phyloP scores from a whole-genome alignment of 2,888 invertebrate species.

The Crocallis elinguaria region DNA sequence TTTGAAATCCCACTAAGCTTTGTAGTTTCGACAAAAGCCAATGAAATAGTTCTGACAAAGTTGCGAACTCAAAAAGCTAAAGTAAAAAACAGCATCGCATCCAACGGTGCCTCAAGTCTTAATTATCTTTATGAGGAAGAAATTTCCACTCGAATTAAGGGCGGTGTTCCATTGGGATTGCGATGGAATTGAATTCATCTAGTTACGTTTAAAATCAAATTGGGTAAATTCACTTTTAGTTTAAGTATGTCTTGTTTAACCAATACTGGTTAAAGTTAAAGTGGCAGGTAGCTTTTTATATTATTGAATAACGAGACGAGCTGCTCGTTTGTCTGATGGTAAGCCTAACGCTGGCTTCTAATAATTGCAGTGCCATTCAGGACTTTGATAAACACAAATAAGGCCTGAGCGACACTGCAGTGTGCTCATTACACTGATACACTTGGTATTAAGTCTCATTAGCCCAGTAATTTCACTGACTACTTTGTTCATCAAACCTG shows the following conservation, averaged over 20 bases:
- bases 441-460: no score
- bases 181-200: slow-evolving; percentile 36
- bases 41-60: background rate
- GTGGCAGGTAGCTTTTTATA: background rate
- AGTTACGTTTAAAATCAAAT: slow-evolving; percentile 18
- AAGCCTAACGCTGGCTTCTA: no score
- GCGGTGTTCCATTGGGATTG: slow-evolving; percentile 19
- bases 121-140: slow-evolving; percentile 28
- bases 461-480: no score
- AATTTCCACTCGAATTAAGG: slow-evolving; percentile 40
- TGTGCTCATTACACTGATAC: no score
- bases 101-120: slow-evolving; percentile 17
- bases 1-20: no score
- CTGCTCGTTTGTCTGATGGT: no score
- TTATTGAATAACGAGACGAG: no score
- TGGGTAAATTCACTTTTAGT: slow-evolving; percentile 11
- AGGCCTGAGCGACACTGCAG: no score
- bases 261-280: slow-evolving; percentile 33
- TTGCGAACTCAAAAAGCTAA: background rate
- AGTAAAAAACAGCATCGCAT: background rate
- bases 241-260: slow-evolving; percentile 23
- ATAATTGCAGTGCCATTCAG: no score
- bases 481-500: no score
- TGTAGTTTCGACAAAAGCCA: no score
- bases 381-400: no score